phyloP scores from a whole-genome alignment of 1,140 invertebrate species.

The Drosophila asahinai region DNA sequence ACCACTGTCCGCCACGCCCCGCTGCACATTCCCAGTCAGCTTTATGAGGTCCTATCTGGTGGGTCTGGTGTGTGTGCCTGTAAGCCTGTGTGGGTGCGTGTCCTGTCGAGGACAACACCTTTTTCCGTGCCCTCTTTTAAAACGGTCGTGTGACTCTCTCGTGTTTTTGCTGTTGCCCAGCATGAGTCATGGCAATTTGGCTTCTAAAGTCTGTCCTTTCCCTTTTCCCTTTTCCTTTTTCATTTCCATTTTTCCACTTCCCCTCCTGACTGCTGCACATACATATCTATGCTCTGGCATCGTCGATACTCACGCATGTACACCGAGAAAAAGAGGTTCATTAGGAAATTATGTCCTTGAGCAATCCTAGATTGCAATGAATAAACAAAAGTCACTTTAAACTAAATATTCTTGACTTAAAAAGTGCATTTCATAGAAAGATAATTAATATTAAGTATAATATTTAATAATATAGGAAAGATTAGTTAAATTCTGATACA shows the following conservation, averaged over 20 bases:
- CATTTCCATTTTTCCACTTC: constrained; percentile 17
- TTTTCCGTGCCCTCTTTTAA: constrained; percentile 56
- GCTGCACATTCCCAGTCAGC: constrained; percentile 70
- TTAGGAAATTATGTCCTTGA: background rate
- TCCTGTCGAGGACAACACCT: constrained; percentile 65
- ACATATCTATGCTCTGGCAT: constrained; percentile 47
- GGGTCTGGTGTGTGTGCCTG: background rate
- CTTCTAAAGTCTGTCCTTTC: constrained; percentile 41
- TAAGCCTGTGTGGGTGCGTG: constrained; percentile 30
- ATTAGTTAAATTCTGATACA: background rate
- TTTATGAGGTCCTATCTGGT: constrained; percentile 55
- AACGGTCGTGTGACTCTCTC: constrained; percentile 40
- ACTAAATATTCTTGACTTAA: background rate
- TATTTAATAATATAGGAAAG: background rate
- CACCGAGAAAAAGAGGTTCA: constrained; percentile 6
- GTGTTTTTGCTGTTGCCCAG: constrained; percentile 29
- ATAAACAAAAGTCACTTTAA: background rate
- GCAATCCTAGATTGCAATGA: background rate
- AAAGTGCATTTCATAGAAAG: background rate
- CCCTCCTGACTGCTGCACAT: constrained; percentile 20
- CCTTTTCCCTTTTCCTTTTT: constrained; percentile 13
- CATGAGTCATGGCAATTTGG: constrained; percentile 69
- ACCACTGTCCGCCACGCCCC: constrained; percentile 59
- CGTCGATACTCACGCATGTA: constrained; percentile 36
- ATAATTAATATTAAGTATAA: background rate